These are phyloP conservation scores for Apis laboriosa DNA, from an alignment of 1,140 invertebrate genomes.

Conservation along the genomic window DNA sequence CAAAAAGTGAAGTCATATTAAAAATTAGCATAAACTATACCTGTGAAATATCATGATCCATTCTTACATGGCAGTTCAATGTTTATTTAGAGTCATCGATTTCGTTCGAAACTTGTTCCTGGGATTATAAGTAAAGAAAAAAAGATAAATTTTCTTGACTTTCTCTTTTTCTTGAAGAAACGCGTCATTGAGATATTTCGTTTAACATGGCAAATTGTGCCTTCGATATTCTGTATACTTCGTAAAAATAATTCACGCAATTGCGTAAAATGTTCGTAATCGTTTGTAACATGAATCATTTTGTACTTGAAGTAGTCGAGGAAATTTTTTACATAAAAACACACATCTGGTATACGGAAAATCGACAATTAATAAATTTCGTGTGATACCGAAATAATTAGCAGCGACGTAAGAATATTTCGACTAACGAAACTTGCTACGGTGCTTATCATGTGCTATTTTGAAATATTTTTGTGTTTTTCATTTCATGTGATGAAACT, in stretches of 20 bases:
- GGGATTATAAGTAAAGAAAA: constrained; percentile 36
- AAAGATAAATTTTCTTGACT: constrained; percentile 19
- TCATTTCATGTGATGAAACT: constrained; percentile 7
- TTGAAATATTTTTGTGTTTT: neutral
- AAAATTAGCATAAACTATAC: constrained; percentile 37
- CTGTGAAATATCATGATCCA: constrained; percentile 36
- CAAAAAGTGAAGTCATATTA: neutral
- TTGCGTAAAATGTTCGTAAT: constrained; percentile 7
- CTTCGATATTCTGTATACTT: constrained; percentile 26
- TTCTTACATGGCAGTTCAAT: constrained; percentile 10
- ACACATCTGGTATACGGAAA: constrained; percentile 35
- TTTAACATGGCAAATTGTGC: constrained; percentile 40
- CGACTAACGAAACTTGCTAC: constrained; percentile 1
- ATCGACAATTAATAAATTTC: constrained; percentile 33
- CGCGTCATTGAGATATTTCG: constrained; percentile 25
- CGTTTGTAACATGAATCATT: constrained; percentile 30
- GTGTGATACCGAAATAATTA: constrained; percentile 12
- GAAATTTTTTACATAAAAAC: constrained; percentile 9
- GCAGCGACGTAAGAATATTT: constrained; percentile 3
- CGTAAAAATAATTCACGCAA: constrained; percentile 23
- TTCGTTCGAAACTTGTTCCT: constrained; percentile 46
- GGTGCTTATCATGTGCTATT: constrained; percentile 6
- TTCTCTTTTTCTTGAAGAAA: constrained; percentile 49
- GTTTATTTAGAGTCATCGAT: constrained; percentile 19
- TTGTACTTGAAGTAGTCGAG: constrained; percentile 22